phyloP scores from a whole-genome alignment of 2,888 invertebrate genomes.

The Epirrita christyi region DNA sequence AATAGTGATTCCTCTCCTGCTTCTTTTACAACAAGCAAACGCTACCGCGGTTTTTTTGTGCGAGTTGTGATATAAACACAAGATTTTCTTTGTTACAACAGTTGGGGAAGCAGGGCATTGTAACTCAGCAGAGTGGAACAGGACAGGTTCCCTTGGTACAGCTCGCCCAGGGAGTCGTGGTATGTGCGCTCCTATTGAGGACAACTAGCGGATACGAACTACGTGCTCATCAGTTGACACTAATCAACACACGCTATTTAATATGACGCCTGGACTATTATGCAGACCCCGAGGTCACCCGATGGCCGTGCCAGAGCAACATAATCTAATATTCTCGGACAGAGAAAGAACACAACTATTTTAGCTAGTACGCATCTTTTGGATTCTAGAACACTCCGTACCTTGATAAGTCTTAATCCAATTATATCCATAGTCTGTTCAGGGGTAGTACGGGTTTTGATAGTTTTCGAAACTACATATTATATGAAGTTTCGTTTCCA shows the following conservation, averaged over 20 bases:
- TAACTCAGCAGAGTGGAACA: conserved; percentile 72
- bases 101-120: conserved; percentile 61
- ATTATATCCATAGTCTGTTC: too few relatives aligned
- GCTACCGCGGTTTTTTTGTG: too few relatives aligned
- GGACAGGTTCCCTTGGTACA: conserved; percentile 70
- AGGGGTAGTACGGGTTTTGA: too few relatives aligned
- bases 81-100: conserved; percentile 22
- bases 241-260: conserved; percentile 46
- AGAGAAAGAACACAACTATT: not conserved
- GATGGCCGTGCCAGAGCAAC: conserved; percentile 23
- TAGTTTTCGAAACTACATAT: too few relatives aligned
- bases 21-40: too few relatives aligned
- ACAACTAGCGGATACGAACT: conserved; percentile 58
- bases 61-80: conserved; percentile 1
- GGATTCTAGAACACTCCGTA: too few relatives aligned
- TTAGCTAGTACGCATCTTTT: not conserved
- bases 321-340: conserved; percentile 28
- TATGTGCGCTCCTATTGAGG: conserved; percentile 72
- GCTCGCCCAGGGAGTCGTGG: conserved; percentile 59
- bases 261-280: conserved; percentile 38
- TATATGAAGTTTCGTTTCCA: too few relatives aligned
- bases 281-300: conserved; percentile 40
- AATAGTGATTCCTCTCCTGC: too few relatives aligned
- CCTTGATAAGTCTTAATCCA: too few relatives aligned
- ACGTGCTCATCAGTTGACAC: conserved; percentile 55